Percentiles rank a stretch among this genome's conserved stretches.
These are phyloP conservation scores for Rana temporaria DNA, from an alignment of 2,113 vertebrate genomes.

Conservation along the genomic window DNA sequence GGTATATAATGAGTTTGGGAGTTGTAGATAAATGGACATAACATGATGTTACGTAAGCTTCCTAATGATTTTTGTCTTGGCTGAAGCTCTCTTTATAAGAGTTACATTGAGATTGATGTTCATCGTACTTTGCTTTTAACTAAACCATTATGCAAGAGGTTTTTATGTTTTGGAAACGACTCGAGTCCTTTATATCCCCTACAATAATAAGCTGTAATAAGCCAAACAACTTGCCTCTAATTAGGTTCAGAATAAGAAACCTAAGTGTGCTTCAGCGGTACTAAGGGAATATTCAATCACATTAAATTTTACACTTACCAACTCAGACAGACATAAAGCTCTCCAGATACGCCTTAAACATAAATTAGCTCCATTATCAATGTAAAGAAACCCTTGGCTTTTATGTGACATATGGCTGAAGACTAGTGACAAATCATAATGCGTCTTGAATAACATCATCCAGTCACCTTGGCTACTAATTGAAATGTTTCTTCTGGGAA, in stretches of 20 bases:
- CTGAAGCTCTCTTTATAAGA: too few species aligned
- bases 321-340: neutral
- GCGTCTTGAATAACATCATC: neutral
- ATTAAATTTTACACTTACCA: neutral
- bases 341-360: neutral
- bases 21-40: too few species aligned
- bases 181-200: neutral
- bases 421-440: constrained; percentile 1
- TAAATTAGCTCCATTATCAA: neutral
- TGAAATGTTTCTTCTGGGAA: constrained; percentile 2
- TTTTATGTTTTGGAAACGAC: neutral
- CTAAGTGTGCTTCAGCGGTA: neutral
- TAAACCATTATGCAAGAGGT: neutral
- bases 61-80: too few species aligned
- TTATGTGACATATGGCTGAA: neutral
- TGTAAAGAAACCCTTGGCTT: neutral
- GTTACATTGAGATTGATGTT: neutral
- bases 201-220: neutral
- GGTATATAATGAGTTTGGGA: too few species aligned
- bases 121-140: neutral
- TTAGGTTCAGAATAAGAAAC: neutral
- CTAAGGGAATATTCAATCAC: constrained; percentile 5
- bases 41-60: too few species aligned
- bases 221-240: neutral
- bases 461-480: constrained; percentile 3